Base-by-base conservation (phyloP, 37 sponge, comb jelly and placozoan genomes). In the Lycopodina hypogea region DNA sequence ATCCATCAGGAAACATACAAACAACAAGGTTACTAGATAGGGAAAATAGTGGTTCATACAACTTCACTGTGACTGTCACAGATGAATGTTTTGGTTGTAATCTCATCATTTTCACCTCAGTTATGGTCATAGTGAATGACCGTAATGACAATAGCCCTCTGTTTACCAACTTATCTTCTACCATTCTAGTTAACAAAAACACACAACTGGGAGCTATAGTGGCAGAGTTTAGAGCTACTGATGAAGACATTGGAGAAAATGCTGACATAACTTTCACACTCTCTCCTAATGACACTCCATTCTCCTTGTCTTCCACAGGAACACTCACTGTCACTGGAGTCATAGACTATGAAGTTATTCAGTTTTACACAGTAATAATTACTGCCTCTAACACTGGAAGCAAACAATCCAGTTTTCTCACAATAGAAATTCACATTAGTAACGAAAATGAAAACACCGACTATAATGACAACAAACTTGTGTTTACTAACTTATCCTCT, bases 91-190 rank as follows among this genome's bases (percentile, higher is more conserved):
- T 23, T 45, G 74, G 57, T 23, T 39, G 68, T 57, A 76, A 79
- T 0, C 56, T 65, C 26, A 56, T 69, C 28, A 69, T 57, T 28
- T 29, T 21, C 0, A 84, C 83, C 0, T 69, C 53, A 23, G 71
- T 87, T 23, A 3, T 15, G 1, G 69, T 90, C 17, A 77, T 3
- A 28, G 69, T 90, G 6, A 55, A 28, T 32, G 91, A 90, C 56
- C 69, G 75, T 22, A 93, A 93, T 60, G 93, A 93, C 62, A 82
- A 83, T 23, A 37, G 80, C 9, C 93, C 93, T 11, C 12, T 71
- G 52, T 83, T 93, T 42, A 30, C 36, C 37, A 29, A 68, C 32
- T 62, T 26, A 0, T 83, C 83, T 0, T 56, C 68, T 24, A 53
- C 71, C 15, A 8, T 1, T 24, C 18, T 19, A 2, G 55, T 84